Evolutionary conservation across 2,888 invertebrate genomes (phyloP).

Genomic region (Diadromus collaris): DNA sequence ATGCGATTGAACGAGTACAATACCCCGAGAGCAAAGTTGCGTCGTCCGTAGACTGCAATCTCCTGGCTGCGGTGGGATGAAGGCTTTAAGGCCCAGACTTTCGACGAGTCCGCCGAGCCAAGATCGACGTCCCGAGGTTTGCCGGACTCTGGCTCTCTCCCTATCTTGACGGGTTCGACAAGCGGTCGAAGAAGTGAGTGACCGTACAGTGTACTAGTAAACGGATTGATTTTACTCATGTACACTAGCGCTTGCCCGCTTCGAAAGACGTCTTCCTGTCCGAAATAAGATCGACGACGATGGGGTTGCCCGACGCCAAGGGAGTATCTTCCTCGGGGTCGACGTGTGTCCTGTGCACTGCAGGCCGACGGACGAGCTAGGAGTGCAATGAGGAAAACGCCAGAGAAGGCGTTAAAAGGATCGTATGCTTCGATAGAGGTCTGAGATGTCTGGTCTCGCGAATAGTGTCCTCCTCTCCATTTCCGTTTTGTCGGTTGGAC

Average conservation of each 20-base stretch:
- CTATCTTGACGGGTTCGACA: constrained; percentile 27
- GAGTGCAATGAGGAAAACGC: constrained; percentile 23
- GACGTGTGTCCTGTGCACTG: constrained; percentile 15
- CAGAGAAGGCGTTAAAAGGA: constrained; percentile 55
- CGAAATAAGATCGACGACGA: constrained; percentile 56
- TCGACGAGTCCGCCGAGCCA: neutral
- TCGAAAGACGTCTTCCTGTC: constrained; percentile 48
- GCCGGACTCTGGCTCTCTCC: neutral
- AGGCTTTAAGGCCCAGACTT: neutral
- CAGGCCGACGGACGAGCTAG: constrained; percentile 2
- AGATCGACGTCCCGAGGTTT: constrained; percentile 11
- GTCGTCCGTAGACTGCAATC: constrained; percentile 30
- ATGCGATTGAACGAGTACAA: constrained; percentile 61
- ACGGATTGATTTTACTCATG: constrained; percentile 47
- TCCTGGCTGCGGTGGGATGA: constrained; percentile 10
- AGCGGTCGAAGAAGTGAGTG: constrained; percentile 3
- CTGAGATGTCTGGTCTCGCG: constrained; percentile 44
- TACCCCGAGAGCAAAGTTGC: constrained; percentile 31
- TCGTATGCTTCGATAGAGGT: constrained; percentile 53
- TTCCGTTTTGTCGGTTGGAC: constrained; percentile 51
- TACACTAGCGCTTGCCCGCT: constrained; percentile 18
- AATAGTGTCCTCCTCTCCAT: constrained; percentile 54
- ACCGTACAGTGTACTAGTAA: constrained; percentile 31
- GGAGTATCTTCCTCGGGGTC: constrained; percentile 18
- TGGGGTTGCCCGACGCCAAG: constrained; percentile 28